These are phyloP conservation scores for Platerodrilus igneus DNA, from an alignment of 2,888 invertebrate species.

Conservation along the genomic window DNA sequence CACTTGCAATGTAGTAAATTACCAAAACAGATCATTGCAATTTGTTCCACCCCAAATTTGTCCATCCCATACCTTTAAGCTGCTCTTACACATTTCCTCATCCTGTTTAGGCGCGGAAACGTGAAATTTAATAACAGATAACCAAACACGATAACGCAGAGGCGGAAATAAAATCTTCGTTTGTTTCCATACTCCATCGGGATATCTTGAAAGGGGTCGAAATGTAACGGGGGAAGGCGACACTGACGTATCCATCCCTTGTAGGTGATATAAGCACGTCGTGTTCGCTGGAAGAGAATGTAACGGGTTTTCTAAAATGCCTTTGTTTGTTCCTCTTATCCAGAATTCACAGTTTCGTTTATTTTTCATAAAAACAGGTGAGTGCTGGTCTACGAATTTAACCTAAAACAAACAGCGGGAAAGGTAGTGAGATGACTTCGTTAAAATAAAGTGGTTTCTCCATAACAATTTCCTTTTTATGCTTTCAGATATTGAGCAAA, in stretches of 20 bases:
- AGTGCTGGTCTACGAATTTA: slow-evolving; percentile 77
- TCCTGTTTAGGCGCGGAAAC: slow-evolving; percentile 65
- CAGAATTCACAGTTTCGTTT: slow-evolving; percentile 83
- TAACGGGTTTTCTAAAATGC: slow-evolving; percentile 76
- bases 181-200: slow-evolving; percentile 48
- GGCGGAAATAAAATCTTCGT: slow-evolving; percentile 54
- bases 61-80: slow-evolving; percentile 84
- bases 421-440: no score
- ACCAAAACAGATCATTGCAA: slow-evolving; percentile 81
- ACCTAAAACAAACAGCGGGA: no score
- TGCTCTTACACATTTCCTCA: slow-evolving; percentile 76
- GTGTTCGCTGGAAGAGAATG: slow-evolving; percentile 85
- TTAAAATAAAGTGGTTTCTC: no score
- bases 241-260: slow-evolving; percentile 58
- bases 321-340: slow-evolving; percentile 74
- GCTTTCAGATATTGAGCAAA: no score
- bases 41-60: slow-evolving; percentile 69
- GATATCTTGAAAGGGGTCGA: slow-evolving; percentile 54
- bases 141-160: slow-evolving; percentile 75
- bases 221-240: slow-evolving; percentile 52
- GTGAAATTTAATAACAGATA: slow-evolving; percentile 82
- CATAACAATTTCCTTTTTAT: no score
- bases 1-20: slow-evolving; percentile 37
- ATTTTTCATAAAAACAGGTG: slow-evolving; percentile 78
- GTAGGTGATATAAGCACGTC: slow-evolving; percentile 82